Conservation (phyloP, 2,888 invertebrate species). For the Clusia tigrina region DNA sequence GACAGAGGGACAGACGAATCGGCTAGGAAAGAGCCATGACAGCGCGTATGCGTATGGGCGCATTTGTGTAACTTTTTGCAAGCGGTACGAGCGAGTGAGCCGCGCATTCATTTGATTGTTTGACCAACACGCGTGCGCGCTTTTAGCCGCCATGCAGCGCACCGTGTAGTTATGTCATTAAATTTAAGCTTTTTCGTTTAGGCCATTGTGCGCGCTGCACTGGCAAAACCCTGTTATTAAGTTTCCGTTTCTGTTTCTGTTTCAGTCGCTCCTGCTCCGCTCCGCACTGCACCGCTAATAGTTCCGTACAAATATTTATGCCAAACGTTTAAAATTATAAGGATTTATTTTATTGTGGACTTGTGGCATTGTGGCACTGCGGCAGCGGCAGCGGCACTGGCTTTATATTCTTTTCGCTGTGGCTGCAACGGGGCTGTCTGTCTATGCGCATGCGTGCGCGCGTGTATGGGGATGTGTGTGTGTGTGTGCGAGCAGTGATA, state of each 20-base stretch:
- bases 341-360: conserved; percentile 57
- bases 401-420: not conserved
- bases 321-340: conserved; percentile 58
- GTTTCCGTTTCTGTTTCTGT: too few species aligned
- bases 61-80: too few species aligned
- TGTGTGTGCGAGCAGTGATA: conserved; percentile 53
- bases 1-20: too few species aligned
- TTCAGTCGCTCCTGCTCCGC: conserved; percentile 26
- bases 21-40: too few species aligned
- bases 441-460: not conserved
- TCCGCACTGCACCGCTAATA: conserved; percentile 18
- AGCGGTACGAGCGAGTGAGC: not conserved
- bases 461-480: conserved; percentile 23
- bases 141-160: conserved; percentile 15
- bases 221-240: conserved; percentile 58
- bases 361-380: conserved; percentile 23
- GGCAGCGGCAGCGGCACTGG: not conserved
- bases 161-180: conserved; percentile 59
- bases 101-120: conserved; percentile 27
- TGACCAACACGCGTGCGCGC: conserved; percentile 31
- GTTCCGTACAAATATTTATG: conserved; percentile 40
- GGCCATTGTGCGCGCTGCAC: conserved; percentile 47
- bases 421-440: not conserved
- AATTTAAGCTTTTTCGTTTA: conserved; percentile 63
- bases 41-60: too few species aligned